Percentiles rank a stretch among this genome's conserved stretches.
phyloP scores from a whole-genome alignment of 2,888 invertebrate genomes.

The Erynnis tages region DNA sequence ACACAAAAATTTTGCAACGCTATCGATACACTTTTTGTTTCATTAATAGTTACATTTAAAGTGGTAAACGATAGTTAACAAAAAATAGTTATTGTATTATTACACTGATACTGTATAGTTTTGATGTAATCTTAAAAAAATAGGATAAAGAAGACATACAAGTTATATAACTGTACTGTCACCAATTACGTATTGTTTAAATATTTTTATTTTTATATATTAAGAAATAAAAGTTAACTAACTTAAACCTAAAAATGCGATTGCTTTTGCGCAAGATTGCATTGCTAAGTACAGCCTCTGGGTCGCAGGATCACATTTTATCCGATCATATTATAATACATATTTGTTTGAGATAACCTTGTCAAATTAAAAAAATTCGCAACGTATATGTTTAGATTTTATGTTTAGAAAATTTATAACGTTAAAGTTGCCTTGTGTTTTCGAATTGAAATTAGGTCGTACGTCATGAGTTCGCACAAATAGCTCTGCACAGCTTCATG shows the following conservation, averaged over 20 bases:
- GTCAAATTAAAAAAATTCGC: conserved; percentile 46
- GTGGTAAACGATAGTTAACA: neutral
- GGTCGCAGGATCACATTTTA: neutral
- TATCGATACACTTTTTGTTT: neutral
- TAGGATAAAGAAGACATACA: too few species aligned
- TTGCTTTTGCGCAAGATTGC: neutral
- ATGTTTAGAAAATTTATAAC: conserved; percentile 43
- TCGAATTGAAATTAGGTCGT: too few species aligned
- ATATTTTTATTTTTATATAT: too few species aligned
- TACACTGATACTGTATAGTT: too few species aligned
- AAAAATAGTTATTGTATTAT: too few species aligned
- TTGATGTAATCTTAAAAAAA: too few species aligned
- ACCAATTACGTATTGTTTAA: too few species aligned
- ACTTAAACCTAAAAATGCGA: neutral
- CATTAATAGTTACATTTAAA: neutral
- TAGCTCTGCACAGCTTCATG: too few species aligned
- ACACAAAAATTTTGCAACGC: neutral
- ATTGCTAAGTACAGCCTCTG: too few species aligned
- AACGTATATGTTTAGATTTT: conserved; percentile 36
- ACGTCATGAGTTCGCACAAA: too few species aligned
- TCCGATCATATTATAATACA: neutral
- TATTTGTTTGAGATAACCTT: conserved; percentile 28
- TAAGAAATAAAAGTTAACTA: neutral
- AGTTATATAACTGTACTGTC: neutral
- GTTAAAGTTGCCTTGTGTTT: too few species aligned